Base-by-base conservation (phyloP, 2,113 vertebrate species). In the Bos indicus region DNA sequence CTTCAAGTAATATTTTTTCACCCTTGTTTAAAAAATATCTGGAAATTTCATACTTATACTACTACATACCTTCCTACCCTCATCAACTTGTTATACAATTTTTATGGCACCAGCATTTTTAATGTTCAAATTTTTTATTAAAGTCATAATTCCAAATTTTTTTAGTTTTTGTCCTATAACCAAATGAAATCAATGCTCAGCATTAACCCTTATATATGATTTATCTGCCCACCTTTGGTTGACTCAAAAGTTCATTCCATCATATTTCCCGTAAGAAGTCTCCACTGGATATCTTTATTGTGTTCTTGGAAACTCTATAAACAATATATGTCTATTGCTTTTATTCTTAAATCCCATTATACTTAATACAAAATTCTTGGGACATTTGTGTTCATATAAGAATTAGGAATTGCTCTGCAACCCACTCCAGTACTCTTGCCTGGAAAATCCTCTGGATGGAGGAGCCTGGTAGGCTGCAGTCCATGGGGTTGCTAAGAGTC, bases 11-110 rank as follows among this genome's bases (percentile, higher is more conserved):
- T 2, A n/a, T 57, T 71, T 67, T 51, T 60, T 78, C 1, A 85
- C 3, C 4, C 2, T 1, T 15, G 0, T 15, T 21, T 36, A 1
- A 90, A 74, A 67, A 90, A 82, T n/a, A 57, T 26, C 52, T 71
- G 7, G 6, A 82, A 17, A 60, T 59, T 5, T n/a, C 14, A 8
- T 28, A 14, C 14, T 12, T 81, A 30, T 1, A 33, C 1, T 0
- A 36, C 6, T 33, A 4, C 4, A 36, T 2, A 30, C 1, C 1
- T 36, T 57, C 30, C 67, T n/a, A 80, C 56, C 13, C 2, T 80
- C 9, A 14, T 78, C 12, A 48, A 46, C 9, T 57, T 74, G 3
- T 81, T 80, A 33, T 26, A 5, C 14, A 36, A 85, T 91, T 84
- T 71, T 16, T 54, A 23, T 5, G 52, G 28, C 16, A 40, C 40